Evolutionary conservation across 2,113 vertebrate genomes (phyloP), one percentile per base, ranked within the genome.

Genomic region (Urocitellus parryii): DNA sequence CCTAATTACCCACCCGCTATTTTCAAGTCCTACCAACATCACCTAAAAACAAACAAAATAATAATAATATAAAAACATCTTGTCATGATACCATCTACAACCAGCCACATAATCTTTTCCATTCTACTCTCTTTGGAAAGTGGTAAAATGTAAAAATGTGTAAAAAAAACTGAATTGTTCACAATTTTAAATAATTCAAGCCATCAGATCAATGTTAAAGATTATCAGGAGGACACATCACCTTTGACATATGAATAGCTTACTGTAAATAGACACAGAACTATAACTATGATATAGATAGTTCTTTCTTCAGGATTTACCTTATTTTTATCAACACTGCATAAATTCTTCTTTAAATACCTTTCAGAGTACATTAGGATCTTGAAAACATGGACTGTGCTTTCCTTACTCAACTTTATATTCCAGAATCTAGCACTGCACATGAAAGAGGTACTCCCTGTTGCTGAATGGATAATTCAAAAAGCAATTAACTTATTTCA

Each of bases 401-500:
- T 79, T 92, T 83, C 37, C 58, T 93, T 80, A 92, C 51, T 94
- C 48, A 76, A 73, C 37, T 83, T 82, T 90, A 90, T 56, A 92
- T 68, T 37, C 61, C 83, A 89, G 34, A 63, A 51, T 67, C 78
- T 90, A 82, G 65, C 45, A 72, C 27, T 93, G 48, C 42, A 70
- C n/a, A 89, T 18, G 9, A 88, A 83, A 90, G 63, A 83, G 34
- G 56, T 84, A 84, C 14, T 83, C 29, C 32, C 61, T 93, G 61
- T 81, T 96, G 73, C 63, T 61, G 37, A 86, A 89, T 42, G 37
- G 20, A 91, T 92, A 58, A 88, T 56, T 90, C 90, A 93, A 81
- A 8, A 95, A 77, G 53, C 74, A 93, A 95, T 42, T 25, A 4
- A 90, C 88, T 88, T 93, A n/a, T 95, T 88, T 96, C 51, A 95